Evolutionary conservation across 2,113 vertebrate species (phyloP), one percentile per base, ranked within the genome.

Genomic region (Pollimyrus isidori): DNA sequence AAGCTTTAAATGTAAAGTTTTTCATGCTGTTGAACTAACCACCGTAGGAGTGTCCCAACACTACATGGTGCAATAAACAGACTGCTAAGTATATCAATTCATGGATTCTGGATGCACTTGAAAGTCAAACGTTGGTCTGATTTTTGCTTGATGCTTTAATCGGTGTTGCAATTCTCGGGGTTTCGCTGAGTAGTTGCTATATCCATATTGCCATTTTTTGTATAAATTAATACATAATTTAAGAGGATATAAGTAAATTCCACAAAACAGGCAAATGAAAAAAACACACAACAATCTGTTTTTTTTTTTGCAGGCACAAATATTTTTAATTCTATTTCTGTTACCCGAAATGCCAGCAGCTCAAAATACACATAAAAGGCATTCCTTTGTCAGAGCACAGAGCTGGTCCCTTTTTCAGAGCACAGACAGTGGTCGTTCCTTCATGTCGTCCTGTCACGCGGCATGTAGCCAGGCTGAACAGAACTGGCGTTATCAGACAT

Each of bases 401-500:
- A 46, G 35, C 48, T 88, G 42, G 3, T 42, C 6, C 39, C 49
- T 83, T 52, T 88, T 88, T 42, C 85, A 89, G 30, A 50, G 50
- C 48, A 62, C 35, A 80, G 69, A 86, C 50, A 62, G 89, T 85
- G 56, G 80, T 42, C 86, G 3, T 56, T 49, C 80, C 30, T 21
- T 49, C 85, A 53, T 87, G 86, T 86, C 65, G 45, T 46, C 10
- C 35, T 56, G 86, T 86, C 89, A 87, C 86, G 26, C 39, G 17
- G 39, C 42, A 58, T 39, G 19, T 39, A 23, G 73, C n/a, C 69
- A 80, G 65, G 23, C 4, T 45, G 39, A 48, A 80, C 39, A 2
- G 10, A 52, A 45, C 52, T 45, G 87, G 56, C 80, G 53, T 86
- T 88, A 88, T 90, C 90, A 53, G 46, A 45, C 46, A 85, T 88